These are phyloP conservation scores for Amphipyra berbera DNA, from an alignment of 2,888 invertebrate species.

Conservation along the genomic window DNA sequence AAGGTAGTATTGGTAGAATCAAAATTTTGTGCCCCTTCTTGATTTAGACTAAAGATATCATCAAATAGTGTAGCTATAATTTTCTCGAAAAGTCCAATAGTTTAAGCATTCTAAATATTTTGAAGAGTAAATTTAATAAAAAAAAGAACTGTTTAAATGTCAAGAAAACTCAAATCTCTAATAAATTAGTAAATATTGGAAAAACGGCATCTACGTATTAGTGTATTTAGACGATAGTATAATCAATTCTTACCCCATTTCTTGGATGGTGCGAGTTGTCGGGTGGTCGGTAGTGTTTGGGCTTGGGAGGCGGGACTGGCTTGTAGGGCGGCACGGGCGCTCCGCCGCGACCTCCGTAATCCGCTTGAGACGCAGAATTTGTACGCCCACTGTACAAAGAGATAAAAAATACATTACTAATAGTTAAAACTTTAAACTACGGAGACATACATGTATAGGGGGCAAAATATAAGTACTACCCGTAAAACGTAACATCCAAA, in stretches of 20 bases:
- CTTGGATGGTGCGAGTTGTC: conserved; percentile 81
- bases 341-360: conserved; percentile 83
- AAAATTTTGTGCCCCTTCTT: background rate
- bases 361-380: conserved; percentile 91
- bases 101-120: too few species aligned
- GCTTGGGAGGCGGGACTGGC: conserved; percentile 97
- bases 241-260: conserved; percentile 76
- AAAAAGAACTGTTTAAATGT: too few species aligned
- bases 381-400: conserved; percentile 83
- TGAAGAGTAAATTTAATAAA: too few species aligned
- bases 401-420: background rate
- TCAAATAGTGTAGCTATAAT: background rate
- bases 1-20: too few species aligned
- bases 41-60: background rate
- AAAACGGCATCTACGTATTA: background rate
- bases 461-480: too few species aligned
- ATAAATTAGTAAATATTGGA: too few species aligned
- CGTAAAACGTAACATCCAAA: too few species aligned
- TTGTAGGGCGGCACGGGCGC: conserved; percentile 91
- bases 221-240: background rate
- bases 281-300: conserved; percentile 96
- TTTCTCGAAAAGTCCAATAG: background rate
- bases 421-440: background rate
- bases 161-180: too few species aligned
- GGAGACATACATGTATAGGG: too few species aligned